Percentiles rank a stretch among this genome's conserved stretches.
Evolutionary conservation across 1,140 invertebrate species (phyloP).

Genomic region (Ctenoplectra terminalis): DNA sequence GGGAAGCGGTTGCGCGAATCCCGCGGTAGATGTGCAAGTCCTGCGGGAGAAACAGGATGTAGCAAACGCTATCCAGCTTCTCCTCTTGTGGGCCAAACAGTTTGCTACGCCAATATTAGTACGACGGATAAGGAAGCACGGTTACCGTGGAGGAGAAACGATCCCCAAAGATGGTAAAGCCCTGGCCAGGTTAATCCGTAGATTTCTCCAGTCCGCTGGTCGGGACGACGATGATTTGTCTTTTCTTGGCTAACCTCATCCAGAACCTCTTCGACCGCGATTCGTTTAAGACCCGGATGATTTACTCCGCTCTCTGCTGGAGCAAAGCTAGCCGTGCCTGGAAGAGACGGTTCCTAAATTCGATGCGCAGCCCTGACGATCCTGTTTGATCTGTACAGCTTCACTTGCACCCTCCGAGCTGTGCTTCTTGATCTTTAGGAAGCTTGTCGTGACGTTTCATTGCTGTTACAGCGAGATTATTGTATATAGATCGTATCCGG

Average conservation of each 20-base stretch:
- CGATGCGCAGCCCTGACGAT: conserved; percentile 1
- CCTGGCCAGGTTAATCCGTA: conserved; percentile 55
- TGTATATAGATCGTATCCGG: not conserved
- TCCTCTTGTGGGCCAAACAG: conserved; percentile 69
- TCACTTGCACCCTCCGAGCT: not conserved
- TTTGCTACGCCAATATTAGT: conserved; percentile 76
- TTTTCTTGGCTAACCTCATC: conserved; percentile 66
- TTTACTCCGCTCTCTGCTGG: conserved; percentile 47
- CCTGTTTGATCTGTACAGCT: conserved; percentile 46
- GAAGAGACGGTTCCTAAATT: conserved; percentile 1
- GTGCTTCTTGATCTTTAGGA: not conserved
- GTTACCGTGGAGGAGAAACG: conserved; percentile 14
- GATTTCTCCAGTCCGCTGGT: conserved; percentile 61
- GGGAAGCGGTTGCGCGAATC: conserved; percentile 15
- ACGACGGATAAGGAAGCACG: conserved; percentile 57
- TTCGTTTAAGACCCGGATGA: conserved; percentile 63
- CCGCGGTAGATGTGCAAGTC: conserved; percentile 4
- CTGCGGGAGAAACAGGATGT: conserved; percentile 21
- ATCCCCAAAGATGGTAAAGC: conserved; percentile 15
- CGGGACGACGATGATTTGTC: conserved; percentile 61
- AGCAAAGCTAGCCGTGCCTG: conserved; percentile 9
- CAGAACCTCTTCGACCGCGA: conserved; percentile 48
- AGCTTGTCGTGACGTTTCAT: not conserved
- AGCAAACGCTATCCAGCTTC: conserved; percentile 45
- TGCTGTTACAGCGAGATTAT: not conserved